phyloP scores from a whole-genome alignment of 2,113 vertebrate species.

The Oreochromis spilurus region DNA sequence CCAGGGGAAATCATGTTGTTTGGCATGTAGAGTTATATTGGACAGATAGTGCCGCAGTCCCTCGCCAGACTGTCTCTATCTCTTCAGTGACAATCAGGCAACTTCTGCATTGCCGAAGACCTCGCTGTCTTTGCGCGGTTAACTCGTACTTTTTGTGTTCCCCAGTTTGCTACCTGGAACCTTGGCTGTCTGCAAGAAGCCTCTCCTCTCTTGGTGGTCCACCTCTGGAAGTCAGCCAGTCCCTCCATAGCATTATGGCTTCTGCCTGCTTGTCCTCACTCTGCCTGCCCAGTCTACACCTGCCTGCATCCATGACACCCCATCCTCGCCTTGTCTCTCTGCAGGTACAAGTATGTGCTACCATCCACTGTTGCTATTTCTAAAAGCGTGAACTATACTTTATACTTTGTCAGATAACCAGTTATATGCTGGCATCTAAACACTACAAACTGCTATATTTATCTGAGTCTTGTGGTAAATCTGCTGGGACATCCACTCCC shows the following conservation, averaged over 20 bases:
- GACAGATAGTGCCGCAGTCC: not conserved
- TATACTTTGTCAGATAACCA: not conserved
- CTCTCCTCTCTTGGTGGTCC: not conserved
- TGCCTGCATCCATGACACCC: not conserved
- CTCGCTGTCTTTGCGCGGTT: not conserved
- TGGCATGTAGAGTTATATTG: not conserved
- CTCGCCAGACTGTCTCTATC: not conserved
- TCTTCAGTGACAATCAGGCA: not conserved
- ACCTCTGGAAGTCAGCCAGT: not conserved
- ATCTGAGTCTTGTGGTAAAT: not conserved
- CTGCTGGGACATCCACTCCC: not conserved
- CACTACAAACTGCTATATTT: not conserved
- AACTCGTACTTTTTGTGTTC: accelerated
- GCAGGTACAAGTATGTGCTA: not conserved
- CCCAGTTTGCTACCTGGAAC: not conserved
- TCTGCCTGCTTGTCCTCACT: not conserved
- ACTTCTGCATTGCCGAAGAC: not conserved
- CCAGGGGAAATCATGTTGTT: not conserved
- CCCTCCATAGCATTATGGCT: not conserved
- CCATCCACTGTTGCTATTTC: not conserved
- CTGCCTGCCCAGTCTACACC: not conserved
- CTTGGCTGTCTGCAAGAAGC: not conserved
- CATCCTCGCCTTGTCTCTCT: not conserved
- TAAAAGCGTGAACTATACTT: not conserved
- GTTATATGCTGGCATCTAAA: not conserved